phyloP scores from a whole-genome alignment of 2,797 vertebrate genomes.

The Diplodus sargus region DNA sequence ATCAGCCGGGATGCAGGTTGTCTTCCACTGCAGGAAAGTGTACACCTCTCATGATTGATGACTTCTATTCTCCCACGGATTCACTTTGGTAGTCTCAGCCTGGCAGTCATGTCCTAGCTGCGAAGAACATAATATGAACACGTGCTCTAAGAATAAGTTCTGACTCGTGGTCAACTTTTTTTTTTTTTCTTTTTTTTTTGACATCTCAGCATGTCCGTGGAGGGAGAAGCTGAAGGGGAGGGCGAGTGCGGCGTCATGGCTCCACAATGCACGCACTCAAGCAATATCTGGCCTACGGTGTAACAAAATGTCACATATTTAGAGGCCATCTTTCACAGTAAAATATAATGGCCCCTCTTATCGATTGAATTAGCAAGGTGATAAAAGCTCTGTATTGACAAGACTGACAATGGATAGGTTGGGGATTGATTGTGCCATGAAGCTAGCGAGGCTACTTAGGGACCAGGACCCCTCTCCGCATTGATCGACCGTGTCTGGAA shows the following conservation, averaged over 20 bases:
- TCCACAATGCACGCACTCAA: slow-evolving; percentile 13
- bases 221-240: slow-evolving; percentile 28
- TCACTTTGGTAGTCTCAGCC: slow-evolving; percentile 61
- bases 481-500: slow-evolving; percentile 32
- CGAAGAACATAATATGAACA: slow-evolving; percentile 63
- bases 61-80: slow-evolving; percentile 64
- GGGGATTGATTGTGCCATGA: slow-evolving; percentile 73
- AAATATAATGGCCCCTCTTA: slow-evolving; percentile 72
- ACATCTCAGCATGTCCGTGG: slow-evolving; percentile 31
- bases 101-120: slow-evolving; percentile 57
- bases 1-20: slow-evolving; percentile 68
- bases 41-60: slow-evolving; percentile 78
- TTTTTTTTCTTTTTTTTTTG: neutral
- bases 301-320: slow-evolving; percentile 65
- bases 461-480: slow-evolving; percentile 41
- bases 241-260: neutral
- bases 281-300: neutral
- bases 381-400: slow-evolving; percentile 78
- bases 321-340: slow-evolving; percentile 64
- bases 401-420: slow-evolving; percentile 74
- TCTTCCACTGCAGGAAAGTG: slow-evolving; percentile 69
- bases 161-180: slow-evolving; percentile 1
- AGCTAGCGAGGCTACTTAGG: slow-evolving; percentile 57
- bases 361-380: slow-evolving; percentile 75
- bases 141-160: slow-evolving; percentile 55